Percentiles rank a stretch among this genome's conserved stretches.
Evolutionary conservation across 2,797 vertebrate species (phyloP).

Genomic region (Mus minutoides): DNA sequence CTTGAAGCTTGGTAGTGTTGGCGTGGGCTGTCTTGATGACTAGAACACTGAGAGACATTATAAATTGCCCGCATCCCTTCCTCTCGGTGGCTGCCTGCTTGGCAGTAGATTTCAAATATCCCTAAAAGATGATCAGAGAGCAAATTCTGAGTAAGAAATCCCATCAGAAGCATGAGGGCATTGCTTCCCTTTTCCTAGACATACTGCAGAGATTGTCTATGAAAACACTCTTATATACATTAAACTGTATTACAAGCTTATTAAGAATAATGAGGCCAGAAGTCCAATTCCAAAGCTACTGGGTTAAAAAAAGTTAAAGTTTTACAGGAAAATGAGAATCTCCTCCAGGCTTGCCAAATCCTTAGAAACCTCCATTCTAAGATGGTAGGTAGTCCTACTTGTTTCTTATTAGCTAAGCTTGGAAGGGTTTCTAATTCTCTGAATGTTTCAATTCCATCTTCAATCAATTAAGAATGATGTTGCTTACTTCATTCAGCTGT

Average conservation of each 20-base stretch:
- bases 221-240: neutral
- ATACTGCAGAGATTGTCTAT: slow-evolving; percentile 1
- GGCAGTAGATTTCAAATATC: slow-evolving; percentile 87
- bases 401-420: neutral
- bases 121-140: slow-evolving; percentile 80
- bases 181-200: neutral
- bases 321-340: neutral
- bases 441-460: slow-evolving; percentile 31
- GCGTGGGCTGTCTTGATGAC: neutral
- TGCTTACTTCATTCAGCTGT: neutral
- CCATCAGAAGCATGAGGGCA: neutral
- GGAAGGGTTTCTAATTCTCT: slow-evolving; percentile 15
- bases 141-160: slow-evolving; percentile 26
- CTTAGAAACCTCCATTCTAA: slow-evolving; percentile 6
- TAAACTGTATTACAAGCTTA: slow-evolving; percentile 42
- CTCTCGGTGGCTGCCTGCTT: slow-evolving; percentile 86
- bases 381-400: neutral
- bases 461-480: slow-evolving; percentile 13
- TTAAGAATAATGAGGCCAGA: neutral
- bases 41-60: slow-evolving; percentile 82
- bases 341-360: neutral
- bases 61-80: slow-evolving; percentile 87
- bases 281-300: neutral
- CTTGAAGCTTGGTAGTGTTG: slow-evolving; percentile 71
- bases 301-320: slow-evolving; percentile 36